phyloP scores from a whole-genome alignment of 2,113 vertebrate species.

The Tragelaphus imberbis region DNA sequence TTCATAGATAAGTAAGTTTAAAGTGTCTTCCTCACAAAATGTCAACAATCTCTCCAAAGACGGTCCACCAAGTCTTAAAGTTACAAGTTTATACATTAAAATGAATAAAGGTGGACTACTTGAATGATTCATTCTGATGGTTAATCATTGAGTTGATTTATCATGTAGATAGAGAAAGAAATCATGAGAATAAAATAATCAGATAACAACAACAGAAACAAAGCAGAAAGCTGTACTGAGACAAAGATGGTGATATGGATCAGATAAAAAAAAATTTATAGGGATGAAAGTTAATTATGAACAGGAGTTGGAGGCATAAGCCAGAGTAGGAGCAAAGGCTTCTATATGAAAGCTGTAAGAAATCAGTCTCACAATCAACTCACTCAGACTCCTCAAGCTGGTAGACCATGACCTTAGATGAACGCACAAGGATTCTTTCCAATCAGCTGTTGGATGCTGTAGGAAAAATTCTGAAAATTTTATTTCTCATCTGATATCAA shows the following conservation, averaged over 20 bases:
- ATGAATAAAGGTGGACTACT: neutral
- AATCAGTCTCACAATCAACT: neutral
- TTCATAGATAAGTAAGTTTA: neutral
- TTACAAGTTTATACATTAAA: neutral
- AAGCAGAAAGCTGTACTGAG: neutral
- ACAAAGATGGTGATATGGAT: neutral
- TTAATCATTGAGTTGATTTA: neutral
- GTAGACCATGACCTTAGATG: neutral
- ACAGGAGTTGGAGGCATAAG: neutral
- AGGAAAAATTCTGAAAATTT: neutral
- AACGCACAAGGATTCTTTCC: neutral
- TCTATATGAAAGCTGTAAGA: neutral
- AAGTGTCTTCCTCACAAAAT: neutral
- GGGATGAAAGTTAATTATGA: neutral
- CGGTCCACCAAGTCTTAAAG: neutral
- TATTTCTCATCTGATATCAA: neutral
- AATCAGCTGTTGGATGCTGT: neutral
- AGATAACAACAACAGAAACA: neutral
- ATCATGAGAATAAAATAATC: neutral
- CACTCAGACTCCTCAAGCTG: neutral
- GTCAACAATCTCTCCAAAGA: neutral
- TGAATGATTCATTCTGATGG: neutral
- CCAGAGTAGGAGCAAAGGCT: neutral
- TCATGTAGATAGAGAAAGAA: neutral
- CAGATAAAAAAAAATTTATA: no score